Base-by-base conservation (phyloP, 2,797 vertebrate species). In the Poeciliopsis gracilis region DNA sequence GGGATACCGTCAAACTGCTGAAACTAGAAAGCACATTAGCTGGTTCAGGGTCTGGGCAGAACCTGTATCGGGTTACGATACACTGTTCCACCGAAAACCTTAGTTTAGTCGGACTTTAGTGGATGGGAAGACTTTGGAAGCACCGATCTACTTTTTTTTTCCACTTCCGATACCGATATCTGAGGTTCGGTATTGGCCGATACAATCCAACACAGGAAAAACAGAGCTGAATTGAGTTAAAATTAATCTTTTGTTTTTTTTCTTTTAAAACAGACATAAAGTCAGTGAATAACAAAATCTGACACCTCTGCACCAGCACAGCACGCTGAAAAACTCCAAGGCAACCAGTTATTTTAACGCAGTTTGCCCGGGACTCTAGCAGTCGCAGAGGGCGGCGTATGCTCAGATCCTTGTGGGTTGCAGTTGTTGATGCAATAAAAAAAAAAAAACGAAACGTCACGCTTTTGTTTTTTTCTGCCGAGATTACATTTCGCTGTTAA, bases 401-500 rank as follows among this genome's bases (percentile, higher is more conserved):
- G 0, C 13, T 28, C 2, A 67, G 13, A 41, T 41, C 67, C 3
- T 43, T 70, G 4, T 70, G 41, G 28, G 1, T 67, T 41, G 33
- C 10, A 23, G 36, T 6, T 69, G 38, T 43, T 23, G 23, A 36
- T 9, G 9, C 15, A 36, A 36, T 67, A 46, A n/a, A 25, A 43
- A 41, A 36, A n/a, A n/a, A 25, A 43, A 41, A 36, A 0, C 0
- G 43, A 38, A 41, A 13, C 66, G n/a, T 43, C 0, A 28, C 15
- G 41, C 41, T 16, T 70, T 45, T n/a, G 5, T 8, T 70, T 46
- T 41, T 5, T 28, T n/a, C 43, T 28, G 13, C 23, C 43, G 9
- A 70, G 20, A 70, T 70, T 70, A 16, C 12, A 70, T 46, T 70
- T n/a, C 16, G 23, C 38, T 66, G 61, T 36, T 66, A 66, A 66